Base-by-base conservation (phyloP, 2,113 vertebrate genomes). In the Tenebrosternarchus preto region DNA sequence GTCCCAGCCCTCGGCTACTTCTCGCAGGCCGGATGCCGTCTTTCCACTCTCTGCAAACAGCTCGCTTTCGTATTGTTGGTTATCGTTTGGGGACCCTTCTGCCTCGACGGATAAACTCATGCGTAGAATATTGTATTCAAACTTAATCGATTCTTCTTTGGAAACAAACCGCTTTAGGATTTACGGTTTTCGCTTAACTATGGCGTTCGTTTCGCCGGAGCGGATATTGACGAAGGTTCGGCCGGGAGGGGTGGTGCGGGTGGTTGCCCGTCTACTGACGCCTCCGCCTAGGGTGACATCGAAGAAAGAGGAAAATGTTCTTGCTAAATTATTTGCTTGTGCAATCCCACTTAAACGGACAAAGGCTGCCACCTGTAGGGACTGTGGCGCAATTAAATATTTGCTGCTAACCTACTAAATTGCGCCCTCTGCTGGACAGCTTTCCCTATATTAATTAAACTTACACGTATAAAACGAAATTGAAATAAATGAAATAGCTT, bases 21-120 rank as follows among this genome's bases (percentile, higher is more conserved):
- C 78, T 80, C 85, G 50, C 86, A 88, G 92, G 91, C 92, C 92
- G 91, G 92, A 88, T 91, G 87, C 88, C 88, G 88, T 84, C 80
- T 88, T 89, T 90, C 86, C 89, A 86, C 91, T 88, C 88, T 86
- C 88, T 78, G 63, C 83, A 79, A 82, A 84, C 43, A 73, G 78
- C 72, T 80, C n/a, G 75, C 56, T 63, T 27, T 57, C 76, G 17
- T 64, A 68, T 59, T 70, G 71, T 82, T n/a, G 66, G 59, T 69
- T 68, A 39, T 50, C 33, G 63, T 1, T 36, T 4, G 15, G 53
- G 72, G 43, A 70, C 20, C 19, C 29, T 27, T 70, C 69, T 20
- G 60, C 33, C 64, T 68, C 33, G 31, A 50, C 43, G 8, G 43
- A 50, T 50, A 50, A 9, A 50, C 43, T 50, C 43, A 50, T 50